Percentiles rank a stretch among this genome's conserved stretches.
These are phyloP conservation scores for Buathra laborator DNA, from an alignment of 2,888 invertebrate genomes.

Conservation along the genomic window DNA sequence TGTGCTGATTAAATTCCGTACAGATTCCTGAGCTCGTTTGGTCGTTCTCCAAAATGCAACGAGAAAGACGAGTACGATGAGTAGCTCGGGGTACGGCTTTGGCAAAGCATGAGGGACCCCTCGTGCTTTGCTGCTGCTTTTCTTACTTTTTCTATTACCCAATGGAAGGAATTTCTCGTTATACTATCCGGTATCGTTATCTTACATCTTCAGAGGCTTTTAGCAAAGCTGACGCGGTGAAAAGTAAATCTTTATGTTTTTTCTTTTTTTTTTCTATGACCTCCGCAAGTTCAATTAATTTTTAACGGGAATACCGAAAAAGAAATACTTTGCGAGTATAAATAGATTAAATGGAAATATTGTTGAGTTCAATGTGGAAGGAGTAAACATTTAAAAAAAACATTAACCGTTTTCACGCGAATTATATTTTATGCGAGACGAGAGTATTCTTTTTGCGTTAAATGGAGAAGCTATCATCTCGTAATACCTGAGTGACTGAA, in stretches of 20 bases:
- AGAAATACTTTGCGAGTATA: neutral
- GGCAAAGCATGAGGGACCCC: constrained; percentile 44
- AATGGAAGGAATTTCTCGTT: constrained; percentile 34
- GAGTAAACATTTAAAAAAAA: neutral
- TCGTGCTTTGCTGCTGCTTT: constrained; percentile 16
- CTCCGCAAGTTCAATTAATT: neutral
- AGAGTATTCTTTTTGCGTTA: neutral
- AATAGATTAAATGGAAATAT: neutral
- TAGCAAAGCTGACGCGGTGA: neutral
- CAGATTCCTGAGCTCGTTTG: constrained; percentile 62
- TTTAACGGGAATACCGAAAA: neutral
- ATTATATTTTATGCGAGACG: neutral
- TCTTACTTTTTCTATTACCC: constrained; percentile 30
- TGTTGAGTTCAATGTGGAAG: neutral
- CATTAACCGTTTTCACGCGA: neutral
- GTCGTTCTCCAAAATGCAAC: constrained; percentile 60
- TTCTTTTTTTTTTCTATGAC: too few species aligned
- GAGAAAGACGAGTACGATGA: constrained; percentile 17
- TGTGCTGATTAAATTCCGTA: constrained; percentile 63
- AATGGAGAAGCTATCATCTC: constrained; percentile 17
- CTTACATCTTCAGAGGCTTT: neutral
- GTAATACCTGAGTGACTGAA: neutral
- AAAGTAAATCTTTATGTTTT: neutral
- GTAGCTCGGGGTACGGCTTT: constrained; percentile 33
- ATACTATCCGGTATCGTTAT: constrained; percentile 33